These are phyloP conservation scores for Rhinatrema bivittatum DNA, from an alignment of 2,797 vertebrate genomes.

Conservation along the genomic window DNA sequence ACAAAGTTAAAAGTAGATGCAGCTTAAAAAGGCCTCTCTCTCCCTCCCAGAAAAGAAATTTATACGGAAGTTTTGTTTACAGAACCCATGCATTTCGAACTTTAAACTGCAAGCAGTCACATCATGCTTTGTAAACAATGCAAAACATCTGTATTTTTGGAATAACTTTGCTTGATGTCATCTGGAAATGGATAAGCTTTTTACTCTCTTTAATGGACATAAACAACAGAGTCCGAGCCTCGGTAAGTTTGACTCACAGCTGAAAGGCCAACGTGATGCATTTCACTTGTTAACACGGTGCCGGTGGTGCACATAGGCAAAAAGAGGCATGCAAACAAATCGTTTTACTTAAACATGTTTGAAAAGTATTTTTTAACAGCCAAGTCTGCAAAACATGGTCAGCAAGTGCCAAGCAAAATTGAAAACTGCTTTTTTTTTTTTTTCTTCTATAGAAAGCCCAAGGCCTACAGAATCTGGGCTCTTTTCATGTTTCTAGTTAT, in stretches of 20 bases:
- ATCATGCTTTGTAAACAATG: not conserved
- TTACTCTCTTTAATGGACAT: too few relatives aligned
- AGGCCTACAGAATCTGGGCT: constrained; percentile 15
- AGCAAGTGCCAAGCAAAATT: too few relatives aligned
- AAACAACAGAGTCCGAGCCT: too few relatives aligned
- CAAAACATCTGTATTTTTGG: too few relatives aligned
- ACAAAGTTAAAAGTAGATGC: constrained; percentile 51
- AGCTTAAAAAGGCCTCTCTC: not conserved
- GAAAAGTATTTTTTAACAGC: constrained; percentile 15
- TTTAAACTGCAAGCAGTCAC: too few relatives aligned
- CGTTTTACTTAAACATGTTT: not conserved
- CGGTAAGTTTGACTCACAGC: too few relatives aligned
- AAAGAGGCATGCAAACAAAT: not conserved
- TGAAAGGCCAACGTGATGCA: not conserved
- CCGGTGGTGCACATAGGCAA: constrained; percentile 10
- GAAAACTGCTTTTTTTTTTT: not conserved
- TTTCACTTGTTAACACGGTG: constrained; percentile 2
- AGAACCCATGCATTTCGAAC: too few relatives aligned
- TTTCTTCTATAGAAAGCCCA: not conserved
- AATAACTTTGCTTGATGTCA: too few relatives aligned
- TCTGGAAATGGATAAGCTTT: too few relatives aligned
- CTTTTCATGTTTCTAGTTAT: constrained; percentile 37
- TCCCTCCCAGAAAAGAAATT: constrained; percentile 24
- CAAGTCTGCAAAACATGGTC: too few relatives aligned
- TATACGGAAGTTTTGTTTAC: constrained; percentile 19